Percentiles rank a stretch among this genome's conserved stretches.
Conservation (phyloP, 92 coral and sea anemone species). For the Ricordea florida region DNA sequence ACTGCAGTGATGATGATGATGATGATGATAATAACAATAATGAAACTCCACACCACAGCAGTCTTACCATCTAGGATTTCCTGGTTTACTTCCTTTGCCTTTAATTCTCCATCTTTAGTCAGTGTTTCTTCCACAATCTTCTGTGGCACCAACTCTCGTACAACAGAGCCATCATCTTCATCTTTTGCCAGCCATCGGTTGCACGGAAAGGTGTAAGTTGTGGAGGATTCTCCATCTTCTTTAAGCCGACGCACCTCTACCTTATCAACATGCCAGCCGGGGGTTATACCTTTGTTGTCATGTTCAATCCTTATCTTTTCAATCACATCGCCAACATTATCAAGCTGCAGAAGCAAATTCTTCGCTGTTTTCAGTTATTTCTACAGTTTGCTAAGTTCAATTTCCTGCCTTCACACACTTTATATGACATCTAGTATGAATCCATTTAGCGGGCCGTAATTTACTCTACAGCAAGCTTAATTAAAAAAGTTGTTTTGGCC, state of each 20-base stretch:
- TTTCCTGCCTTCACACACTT: too few relatives aligned
- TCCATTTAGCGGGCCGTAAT: too few relatives aligned
- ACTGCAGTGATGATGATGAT: too few relatives aligned
- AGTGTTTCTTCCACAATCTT: conserved; percentile 87
- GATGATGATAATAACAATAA: too few relatives aligned
- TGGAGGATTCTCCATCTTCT: conserved; percentile 86
- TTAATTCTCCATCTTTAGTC: conserved; percentile 71
- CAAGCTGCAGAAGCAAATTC: conserved; percentile 58
- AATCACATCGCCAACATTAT: conserved; percentile 89
- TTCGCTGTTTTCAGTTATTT: too few relatives aligned
- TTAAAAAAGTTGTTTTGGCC: too few relatives aligned
- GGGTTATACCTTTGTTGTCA: conserved; percentile 87
- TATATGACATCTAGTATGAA: too few relatives aligned
- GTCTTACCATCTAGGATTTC: conserved; percentile 81
- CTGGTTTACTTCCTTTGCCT: conserved; percentile 76
- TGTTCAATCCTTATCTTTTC: conserved; percentile 96
- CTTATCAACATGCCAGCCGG: conserved; percentile 94
- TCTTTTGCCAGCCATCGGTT: conserved; percentile 95
- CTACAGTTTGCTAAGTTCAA: too few relatives aligned
- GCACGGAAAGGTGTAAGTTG: conserved; percentile 89
- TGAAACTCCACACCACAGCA: not conserved
- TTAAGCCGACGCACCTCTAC: conserved; percentile 87
- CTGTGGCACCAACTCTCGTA: conserved; percentile 90
- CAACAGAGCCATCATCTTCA: conserved; percentile 95
- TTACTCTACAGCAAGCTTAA: too few relatives aligned